Evolutionary conservation across 2,113 vertebrate genomes (phyloP), one percentile per base, ranked within the genome.

Genomic region (Grallaria varia): DNA sequence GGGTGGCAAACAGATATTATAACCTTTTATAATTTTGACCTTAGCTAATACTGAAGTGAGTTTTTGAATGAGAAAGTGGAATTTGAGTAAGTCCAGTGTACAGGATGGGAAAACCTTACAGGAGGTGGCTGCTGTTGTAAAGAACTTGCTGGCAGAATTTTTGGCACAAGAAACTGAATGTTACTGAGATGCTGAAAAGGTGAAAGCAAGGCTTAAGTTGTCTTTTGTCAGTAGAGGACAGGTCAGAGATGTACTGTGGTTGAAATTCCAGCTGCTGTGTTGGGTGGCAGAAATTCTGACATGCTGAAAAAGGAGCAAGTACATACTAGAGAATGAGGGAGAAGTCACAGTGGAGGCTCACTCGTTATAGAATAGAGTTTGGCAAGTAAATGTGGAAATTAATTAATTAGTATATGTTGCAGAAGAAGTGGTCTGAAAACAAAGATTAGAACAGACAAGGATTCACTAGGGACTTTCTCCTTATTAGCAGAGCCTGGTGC

Each of bases 321-420:
- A 23, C 25, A 2, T 59, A 7, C 12, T 44, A 60, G 55, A 55
- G 45, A 58, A 25, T 66, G 25, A 47, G 40, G 33, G 24, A 30
- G 78, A 24, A 67, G 50, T 33, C 55, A 45, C 33, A 20, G 55
- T 2, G 9, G 55, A 67, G 53, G 37, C 75, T 85, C 3, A 7
- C n/a, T 80, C 0, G 0, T 60, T 92, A n/a, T 1, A 2, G 58
- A 66, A 67, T n/a, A 40, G 60, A 67, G 53, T 73, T 93, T 85
- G 75, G 53, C 78, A 79, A 91, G 35, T 20, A 58, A 60, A 72
- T 39, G 58, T 82, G 85, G 67, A 85, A 79, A 94, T 64, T 59
- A 91, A 81, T 84, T 94, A 88, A 77, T 89, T 76, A 76, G n/a
- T 88, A 24, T 77, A 74, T 77, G n/a, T 78, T 90, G 73, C 84